Evolutionary conservation across 2,113 vertebrate species (phyloP).

Genomic region (Istiophorus platypterus): DNA sequence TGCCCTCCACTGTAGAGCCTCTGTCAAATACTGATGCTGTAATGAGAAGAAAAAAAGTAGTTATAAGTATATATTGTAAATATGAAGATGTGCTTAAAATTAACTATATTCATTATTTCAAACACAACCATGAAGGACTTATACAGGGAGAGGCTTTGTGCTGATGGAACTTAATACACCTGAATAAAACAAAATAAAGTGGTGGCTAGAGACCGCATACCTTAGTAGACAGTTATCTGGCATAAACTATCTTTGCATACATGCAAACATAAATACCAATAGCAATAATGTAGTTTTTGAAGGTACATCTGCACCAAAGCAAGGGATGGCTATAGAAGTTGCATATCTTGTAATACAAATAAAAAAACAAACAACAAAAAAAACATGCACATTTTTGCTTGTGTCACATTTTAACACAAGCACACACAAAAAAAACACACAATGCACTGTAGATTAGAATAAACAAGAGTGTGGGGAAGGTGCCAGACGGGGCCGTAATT

Average conservation of each 20-base stretch:
- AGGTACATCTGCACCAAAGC: constrained; percentile 37
- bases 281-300: constrained; percentile 21
- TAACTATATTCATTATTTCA: neutral
- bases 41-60: constrained; percentile 7
- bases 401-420: constrained; percentile 41
- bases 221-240: constrained; percentile 26
- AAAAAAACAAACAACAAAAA: neutral
- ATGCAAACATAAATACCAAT: constrained; percentile 52
- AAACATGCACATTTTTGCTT: constrained; percentile 46
- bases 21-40: constrained; percentile 95
- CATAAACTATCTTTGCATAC: constrained; percentile 35
- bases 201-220: constrained; percentile 15
- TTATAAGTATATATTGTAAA: constrained; percentile 1
- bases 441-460: constrained; percentile 35
- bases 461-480: constrained; percentile 38
- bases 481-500: constrained; percentile 39
- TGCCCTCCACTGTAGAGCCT: constrained; percentile 96
- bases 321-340: constrained; percentile 11
- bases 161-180: constrained; percentile 34
- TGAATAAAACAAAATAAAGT: constrained; percentile 36
- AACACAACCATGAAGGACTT: constrained; percentile 21
- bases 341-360: constrained; percentile 14
- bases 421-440: constrained; percentile 54
- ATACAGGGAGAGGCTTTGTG: constrained; percentile 25
- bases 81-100: neutral